Percentiles rank a stretch among this genome's conserved stretches.
Evolutionary conservation across 2,113 vertebrate genomes (phyloP).

Genomic region (Mellivora capensis): DNA sequence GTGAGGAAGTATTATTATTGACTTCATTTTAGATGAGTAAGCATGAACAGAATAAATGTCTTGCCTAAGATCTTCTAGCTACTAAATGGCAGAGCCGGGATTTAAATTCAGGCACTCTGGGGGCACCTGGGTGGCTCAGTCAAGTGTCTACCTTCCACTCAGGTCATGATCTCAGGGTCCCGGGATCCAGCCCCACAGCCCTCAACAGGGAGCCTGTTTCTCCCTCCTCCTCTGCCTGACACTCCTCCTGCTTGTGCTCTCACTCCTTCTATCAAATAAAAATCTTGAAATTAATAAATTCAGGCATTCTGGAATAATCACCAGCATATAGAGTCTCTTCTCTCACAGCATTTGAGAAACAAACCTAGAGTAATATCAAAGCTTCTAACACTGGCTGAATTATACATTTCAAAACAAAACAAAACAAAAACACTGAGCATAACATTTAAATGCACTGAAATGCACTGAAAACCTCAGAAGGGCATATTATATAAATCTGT

Average conservation of each 20-base stretch:
- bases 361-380: background rate
- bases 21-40: conserved; percentile 32
- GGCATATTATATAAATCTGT: fast-evolving
- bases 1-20: background rate
- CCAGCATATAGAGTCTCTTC: background rate
- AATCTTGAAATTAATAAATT: background rate
- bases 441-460: background rate
- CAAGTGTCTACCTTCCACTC: background rate
- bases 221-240: background rate
- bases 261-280: background rate
- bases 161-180: background rate
- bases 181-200: background rate
- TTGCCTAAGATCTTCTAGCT: background rate
- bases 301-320: background rate
- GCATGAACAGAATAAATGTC: background rate
- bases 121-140: background rate
- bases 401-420: background rate
- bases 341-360: background rate
- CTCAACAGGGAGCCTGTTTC: too few species aligned
- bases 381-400: background rate
- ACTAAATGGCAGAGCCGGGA: background rate
- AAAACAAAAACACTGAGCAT: too few species aligned
- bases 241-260: background rate
- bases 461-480: background rate
- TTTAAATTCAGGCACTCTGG: background rate